Evolutionary conservation across 2,797 vertebrate genomes (phyloP).

Genomic region (Coccyzus lansbergi): DNA sequence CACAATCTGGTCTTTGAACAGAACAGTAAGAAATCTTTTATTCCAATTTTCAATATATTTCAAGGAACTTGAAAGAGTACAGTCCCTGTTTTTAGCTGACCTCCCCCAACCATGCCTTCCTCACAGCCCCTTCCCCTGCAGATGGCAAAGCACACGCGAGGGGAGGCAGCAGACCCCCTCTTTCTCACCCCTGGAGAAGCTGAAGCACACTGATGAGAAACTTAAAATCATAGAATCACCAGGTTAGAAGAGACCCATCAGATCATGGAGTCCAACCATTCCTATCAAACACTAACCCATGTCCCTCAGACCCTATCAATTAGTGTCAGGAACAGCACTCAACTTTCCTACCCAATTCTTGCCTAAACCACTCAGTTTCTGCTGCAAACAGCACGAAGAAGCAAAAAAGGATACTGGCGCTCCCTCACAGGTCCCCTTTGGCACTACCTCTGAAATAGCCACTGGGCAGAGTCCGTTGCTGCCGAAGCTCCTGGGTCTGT

Average conservation of each 20-base stretch:
- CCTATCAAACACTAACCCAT: too few relatives aligned
- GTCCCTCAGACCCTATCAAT: neutral
- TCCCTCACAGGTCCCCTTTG: constrained; percentile 66
- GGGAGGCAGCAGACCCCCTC: neutral
- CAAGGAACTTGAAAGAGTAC: neutral
- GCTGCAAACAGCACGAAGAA: constrained; percentile 28
- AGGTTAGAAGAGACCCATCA: too few relatives aligned
- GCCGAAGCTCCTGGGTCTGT: constrained; percentile 48
- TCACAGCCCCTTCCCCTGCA: neutral
- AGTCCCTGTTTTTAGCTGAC: neutral
- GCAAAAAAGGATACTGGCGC: constrained; percentile 27
- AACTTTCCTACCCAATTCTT: neutral
- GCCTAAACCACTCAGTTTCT: neutral
- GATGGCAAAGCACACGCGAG: constrained; percentile 49
- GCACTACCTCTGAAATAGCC: constrained; percentile 76
- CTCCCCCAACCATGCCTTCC: neutral
- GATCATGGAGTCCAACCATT: too few relatives aligned
- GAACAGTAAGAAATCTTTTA: neutral
- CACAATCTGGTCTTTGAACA: neutral
- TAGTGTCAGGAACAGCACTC: neutral
- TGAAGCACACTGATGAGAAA: constrained; percentile 52
- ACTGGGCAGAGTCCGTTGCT: constrained; percentile 68
- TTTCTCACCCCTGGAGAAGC: neutral
- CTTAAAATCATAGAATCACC: too few relatives aligned
- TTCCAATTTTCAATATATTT: neutral